Evolutionary conservation across 2,113 vertebrate species (phyloP).

Genomic region (Turdus rufiventris): DNA sequence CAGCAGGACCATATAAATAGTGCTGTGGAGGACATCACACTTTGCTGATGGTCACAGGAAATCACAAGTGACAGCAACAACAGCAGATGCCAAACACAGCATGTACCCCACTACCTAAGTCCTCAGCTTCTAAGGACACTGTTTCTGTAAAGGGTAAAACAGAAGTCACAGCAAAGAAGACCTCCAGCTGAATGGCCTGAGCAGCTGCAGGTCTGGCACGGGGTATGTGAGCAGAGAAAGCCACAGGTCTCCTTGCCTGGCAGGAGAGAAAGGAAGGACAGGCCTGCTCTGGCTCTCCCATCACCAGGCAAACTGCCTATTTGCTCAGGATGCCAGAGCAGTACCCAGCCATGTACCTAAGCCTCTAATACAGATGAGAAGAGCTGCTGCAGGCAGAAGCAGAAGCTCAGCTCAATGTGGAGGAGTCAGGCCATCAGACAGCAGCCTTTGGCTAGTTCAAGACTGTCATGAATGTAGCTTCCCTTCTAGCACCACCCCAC

Average conservation of each 20-base stretch:
- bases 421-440: background rate
- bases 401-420: background rate
- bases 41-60: background rate
- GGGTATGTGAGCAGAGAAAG: background rate
- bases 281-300: background rate
- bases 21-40: background rate
- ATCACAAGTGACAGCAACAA: background rate
- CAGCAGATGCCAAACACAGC: background rate
- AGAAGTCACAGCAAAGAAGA: background rate
- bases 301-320: background rate
- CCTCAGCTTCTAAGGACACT: background rate
- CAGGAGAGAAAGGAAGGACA: background rate
- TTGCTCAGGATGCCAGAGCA: background rate
- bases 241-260: background rate
- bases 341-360: rapidly evolving
- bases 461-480: background rate
- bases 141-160: background rate
- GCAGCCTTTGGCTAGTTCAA: background rate
- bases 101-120: background rate
- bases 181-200: background rate
- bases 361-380: background rate
- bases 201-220: background rate
- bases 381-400: background rate
- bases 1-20: background rate
- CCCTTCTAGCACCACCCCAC: background rate